Evolutionary conservation across 2,888 invertebrate species (phyloP).

Genomic region (Diabrotica balteata): DNA sequence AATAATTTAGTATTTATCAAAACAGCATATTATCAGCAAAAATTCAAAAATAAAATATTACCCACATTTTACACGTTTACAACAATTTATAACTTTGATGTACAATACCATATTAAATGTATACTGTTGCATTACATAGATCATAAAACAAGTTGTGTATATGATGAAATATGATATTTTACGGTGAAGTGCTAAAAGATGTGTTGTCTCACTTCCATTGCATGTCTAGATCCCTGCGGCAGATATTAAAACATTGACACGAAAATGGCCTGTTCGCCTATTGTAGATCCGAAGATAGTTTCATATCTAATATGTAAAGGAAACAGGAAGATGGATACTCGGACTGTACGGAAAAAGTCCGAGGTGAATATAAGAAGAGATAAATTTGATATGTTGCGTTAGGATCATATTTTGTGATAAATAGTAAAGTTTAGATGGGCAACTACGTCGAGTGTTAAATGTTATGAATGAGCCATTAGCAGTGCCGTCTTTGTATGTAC

Average conservation of each 20-base stretch:
- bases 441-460: not conserved
- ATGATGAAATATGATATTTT: conserved; percentile 37
- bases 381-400: conserved; percentile 9
- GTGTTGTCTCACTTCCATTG: conserved; percentile 30
- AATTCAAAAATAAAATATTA: too few species aligned
- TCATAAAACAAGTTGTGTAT: conserved; percentile 30
- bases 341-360: conserved; percentile 5
- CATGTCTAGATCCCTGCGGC: conserved; percentile 24
- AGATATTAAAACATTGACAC: conserved; percentile 26
- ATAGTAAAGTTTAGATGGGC: conserved; percentile 1
- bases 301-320: conserved; percentile 20
- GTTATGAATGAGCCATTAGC: not conserved
- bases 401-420: conserved; percentile 8
- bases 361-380: conserved; percentile 2
- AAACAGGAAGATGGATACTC: conserved; percentile 25
- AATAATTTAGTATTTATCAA: too few species aligned
- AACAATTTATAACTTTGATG: too few species aligned
- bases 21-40: too few species aligned
- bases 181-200: conserved; percentile 37
- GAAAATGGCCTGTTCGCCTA: conserved; percentile 25
- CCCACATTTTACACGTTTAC: too few species aligned
- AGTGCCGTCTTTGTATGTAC: not conserved
- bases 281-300: conserved; percentile 24
- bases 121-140: conserved; percentile 13
- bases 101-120: conserved; percentile 3